Conservation (phyloP, 53 echinoderm and acorn worm genomes). For the Hippasteria phrygiana region DNA sequence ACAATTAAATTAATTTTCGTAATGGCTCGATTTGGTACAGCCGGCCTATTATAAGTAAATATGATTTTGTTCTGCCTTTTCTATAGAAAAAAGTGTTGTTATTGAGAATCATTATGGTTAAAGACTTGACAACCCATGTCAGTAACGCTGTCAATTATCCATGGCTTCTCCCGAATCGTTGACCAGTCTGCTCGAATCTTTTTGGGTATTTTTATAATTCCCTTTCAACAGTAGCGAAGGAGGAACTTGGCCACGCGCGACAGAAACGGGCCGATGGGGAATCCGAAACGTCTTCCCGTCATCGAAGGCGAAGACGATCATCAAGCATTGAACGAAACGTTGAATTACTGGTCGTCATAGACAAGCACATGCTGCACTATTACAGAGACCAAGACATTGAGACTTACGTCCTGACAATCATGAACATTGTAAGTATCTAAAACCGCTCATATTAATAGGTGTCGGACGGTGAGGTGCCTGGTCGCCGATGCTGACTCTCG, state of each 20-base stretch:
- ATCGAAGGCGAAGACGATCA: conserved; percentile 62
- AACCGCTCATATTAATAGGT: neutral
- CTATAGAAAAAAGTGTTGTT: too few species aligned
- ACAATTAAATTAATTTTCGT: too few species aligned
- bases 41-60: too few species aligned
- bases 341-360: conserved; percentile 88
- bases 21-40: too few species aligned
- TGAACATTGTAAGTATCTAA: conserved; percentile 86
- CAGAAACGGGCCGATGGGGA: conserved; percentile 10
- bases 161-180: neutral
- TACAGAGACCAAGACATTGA: conserved; percentile 91
- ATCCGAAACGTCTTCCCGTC: neutral
- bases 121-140: too few species aligned
- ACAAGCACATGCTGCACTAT: conserved; percentile 83
- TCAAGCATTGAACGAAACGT: conserved; percentile 86
- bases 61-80: too few species aligned
- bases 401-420: conserved; percentile 88
- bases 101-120: too few species aligned
- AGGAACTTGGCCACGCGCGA: neutral
- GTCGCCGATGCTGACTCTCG: too few species aligned
- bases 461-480: too few species aligned
- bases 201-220: neutral
- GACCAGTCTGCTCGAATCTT: neutral
- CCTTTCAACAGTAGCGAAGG: conserved; percentile 17
- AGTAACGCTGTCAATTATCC: too few species aligned